phyloP scores from a whole-genome alignment of 2,113 vertebrate species.

The Pipa parva region DNA sequence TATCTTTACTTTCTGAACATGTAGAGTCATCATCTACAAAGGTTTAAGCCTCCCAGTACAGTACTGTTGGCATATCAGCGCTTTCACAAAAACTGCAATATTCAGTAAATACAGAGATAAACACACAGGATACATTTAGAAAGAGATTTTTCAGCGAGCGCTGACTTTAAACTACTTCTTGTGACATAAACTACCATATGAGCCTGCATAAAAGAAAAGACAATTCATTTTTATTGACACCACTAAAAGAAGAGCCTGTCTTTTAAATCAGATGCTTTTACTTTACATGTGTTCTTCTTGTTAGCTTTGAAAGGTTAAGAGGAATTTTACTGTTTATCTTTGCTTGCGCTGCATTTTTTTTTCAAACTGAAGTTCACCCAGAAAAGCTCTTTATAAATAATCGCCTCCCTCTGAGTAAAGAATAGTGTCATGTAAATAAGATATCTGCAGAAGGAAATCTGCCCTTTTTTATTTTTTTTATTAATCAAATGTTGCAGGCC shows the following conservation, averaged over 20 bases:
- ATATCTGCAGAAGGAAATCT: not conserved
- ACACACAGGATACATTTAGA: no score
- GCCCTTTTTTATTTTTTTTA: not conserved
- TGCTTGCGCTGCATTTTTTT: not conserved
- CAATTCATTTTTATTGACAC: not conserved
- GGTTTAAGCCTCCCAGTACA: no score
- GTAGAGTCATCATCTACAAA: no score
- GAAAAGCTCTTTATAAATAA: slow-evolving; percentile 3
- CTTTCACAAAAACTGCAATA: no score
- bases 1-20: no score
- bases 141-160: no score
- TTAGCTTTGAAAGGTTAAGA: not conserved
- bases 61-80: no score
- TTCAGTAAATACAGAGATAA: no score
- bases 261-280: not conserved
- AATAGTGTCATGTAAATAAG: not conserved
- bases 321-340: not conserved
- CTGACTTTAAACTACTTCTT: no score
- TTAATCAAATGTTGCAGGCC: no score
- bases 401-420: not conserved
- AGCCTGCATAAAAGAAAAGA: not conserved
- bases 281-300: not conserved
- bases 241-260: not conserved
- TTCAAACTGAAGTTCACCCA: slow-evolving; percentile 1
- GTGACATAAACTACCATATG: not conserved